phyloP scores from a whole-genome alignment of 1,140 invertebrate genomes.

The Araneus ventricosus region DNA sequence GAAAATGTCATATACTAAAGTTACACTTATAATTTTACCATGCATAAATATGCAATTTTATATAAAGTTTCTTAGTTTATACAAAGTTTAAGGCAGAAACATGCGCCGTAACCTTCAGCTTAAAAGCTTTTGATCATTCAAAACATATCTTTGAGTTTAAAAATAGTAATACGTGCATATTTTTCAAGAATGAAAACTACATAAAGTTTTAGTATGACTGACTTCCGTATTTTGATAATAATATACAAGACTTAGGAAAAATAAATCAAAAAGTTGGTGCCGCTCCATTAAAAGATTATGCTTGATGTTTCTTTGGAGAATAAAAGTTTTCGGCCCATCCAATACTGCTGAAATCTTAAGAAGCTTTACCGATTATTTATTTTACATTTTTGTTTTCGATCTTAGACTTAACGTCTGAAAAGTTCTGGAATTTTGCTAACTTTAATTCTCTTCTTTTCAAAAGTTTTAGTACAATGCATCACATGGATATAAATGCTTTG shows the following conservation, averaged over 20 bases:
- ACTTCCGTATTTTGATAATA: constrained; percentile 16
- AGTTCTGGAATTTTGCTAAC: background rate
- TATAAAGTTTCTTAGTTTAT: background rate
- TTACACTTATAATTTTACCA: too few species aligned
- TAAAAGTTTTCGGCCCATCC: background rate
- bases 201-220: background rate
- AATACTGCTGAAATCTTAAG: background rate
- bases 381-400: background rate
- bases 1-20: too few species aligned
- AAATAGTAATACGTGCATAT: background rate
- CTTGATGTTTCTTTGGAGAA: background rate
- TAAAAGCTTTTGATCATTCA: background rate
- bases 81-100: background rate
- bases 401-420: background rate
- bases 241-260: background rate
- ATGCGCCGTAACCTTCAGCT: background rate
- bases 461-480: too few species aligned
- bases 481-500: too few species aligned
- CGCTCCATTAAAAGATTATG: constrained; percentile 4
- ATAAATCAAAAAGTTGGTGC: background rate
- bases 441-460: too few species aligned
- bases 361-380: background rate
- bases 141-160: background rate
- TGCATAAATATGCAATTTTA: too few species aligned
- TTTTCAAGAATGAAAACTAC: background rate